A percentile compares a stretch with the other conserved stretches of the same genome.
Evolutionary conservation across 2,797 vertebrate species (phyloP).

Genomic region (Vespertilio murinus): DNA sequence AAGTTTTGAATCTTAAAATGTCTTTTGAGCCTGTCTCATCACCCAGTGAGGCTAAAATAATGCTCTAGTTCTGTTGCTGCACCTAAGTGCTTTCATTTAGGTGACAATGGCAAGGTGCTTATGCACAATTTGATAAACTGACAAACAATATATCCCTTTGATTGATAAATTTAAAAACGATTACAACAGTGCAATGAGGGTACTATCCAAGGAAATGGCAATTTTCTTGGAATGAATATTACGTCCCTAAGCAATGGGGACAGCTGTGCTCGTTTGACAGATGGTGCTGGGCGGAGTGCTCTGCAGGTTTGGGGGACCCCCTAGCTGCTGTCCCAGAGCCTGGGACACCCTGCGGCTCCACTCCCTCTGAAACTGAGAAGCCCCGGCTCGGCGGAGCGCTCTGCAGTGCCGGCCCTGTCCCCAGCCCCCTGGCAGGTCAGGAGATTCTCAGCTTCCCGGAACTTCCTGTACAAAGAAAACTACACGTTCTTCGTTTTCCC

Average conservation of each 20-base stretch:
- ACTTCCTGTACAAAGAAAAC: neutral
- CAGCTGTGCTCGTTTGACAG: neutral
- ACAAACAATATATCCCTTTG: neutral
- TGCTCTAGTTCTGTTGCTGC: neutral
- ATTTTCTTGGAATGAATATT: neutral
- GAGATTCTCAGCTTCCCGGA: neutral
- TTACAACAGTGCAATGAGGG: neutral
- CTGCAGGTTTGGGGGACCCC: neutral
- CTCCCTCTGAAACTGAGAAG: neutral
- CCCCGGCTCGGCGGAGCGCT: fast-evolving
- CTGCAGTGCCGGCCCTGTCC: fast-evolving
- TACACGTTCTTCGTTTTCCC: neutral
- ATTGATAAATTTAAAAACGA: neutral
- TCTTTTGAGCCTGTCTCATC: neutral
- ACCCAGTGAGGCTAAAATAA: neutral
- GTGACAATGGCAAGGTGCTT: neutral
- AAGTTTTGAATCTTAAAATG: neutral
- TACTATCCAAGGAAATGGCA: neutral
- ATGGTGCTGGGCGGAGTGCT: neutral
- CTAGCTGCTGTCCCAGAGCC: neutral
- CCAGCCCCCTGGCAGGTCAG: neutral
- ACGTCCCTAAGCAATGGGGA: neutral
- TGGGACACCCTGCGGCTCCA: neutral
- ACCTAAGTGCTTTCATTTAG: conserved; percentile 18
- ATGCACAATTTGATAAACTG: neutral